These are phyloP conservation scores for Struthidea cinerea DNA, from an alignment of 2,113 vertebrate genomes.

Conservation along the genomic window DNA sequence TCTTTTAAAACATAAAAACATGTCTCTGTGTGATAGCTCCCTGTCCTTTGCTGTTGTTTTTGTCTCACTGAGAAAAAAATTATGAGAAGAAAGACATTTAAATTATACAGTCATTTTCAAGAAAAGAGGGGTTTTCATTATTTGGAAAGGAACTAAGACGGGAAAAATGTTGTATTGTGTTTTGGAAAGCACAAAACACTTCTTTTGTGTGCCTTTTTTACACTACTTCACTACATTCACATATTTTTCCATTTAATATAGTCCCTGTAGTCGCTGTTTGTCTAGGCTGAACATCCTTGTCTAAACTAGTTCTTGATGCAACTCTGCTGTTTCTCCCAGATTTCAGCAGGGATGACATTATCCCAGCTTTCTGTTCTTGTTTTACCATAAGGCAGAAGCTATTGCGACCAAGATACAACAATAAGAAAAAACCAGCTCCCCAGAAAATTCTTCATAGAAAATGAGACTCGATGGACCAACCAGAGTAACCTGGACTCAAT, in stretches of 20 bases:
- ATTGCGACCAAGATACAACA: neutral
- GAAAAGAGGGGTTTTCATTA: neutral
- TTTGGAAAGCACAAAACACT: neutral
- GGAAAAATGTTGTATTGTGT: neutral
- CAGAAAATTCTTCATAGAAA: neutral
- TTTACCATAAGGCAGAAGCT: neutral
- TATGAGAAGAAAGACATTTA: neutral
- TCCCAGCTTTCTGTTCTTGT: neutral
- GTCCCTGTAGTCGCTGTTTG: neutral
- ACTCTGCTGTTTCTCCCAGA: neutral
- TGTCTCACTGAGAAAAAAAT: neutral
- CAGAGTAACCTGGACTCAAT: neutral
- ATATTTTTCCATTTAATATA: neutral
- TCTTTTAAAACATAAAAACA: neutral
- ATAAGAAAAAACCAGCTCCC: neutral
- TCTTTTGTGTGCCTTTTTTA: neutral
- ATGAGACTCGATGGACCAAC: neutral
- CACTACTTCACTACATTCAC: neutral
- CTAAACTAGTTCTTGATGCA: neutral
- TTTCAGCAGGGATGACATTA: neutral
- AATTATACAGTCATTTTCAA: neutral
- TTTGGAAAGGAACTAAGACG: neutral
- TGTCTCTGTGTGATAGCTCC: neutral
- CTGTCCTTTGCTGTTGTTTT: neutral
- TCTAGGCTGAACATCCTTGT: neutral